These are phyloP conservation scores for Adoxophyes honmai DNA, from an alignment of 1,140 invertebrate genomes.

Conservation along the genomic window DNA sequence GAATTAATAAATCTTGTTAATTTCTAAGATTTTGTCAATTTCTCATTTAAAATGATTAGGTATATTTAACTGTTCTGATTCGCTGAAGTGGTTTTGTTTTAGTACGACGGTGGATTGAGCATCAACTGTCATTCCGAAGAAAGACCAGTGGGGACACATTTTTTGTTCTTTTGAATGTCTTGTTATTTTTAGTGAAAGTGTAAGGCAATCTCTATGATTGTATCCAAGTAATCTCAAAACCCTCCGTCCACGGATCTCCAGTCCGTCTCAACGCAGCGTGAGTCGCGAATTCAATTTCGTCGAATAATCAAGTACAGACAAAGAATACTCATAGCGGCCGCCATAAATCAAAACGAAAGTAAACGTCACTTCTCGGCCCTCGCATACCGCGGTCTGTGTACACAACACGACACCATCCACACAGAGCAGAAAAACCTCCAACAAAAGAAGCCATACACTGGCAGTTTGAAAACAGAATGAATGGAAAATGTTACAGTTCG, in stretches of 20 bases:
- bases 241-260: background rate
- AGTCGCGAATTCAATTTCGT: constrained; percentile 25
- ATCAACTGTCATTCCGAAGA: no score
- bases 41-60: no score
- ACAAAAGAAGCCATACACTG: background rate
- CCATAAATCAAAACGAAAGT: constrained; percentile 43
- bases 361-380: constrained; percentile 38
- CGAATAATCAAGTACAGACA: constrained; percentile 33
- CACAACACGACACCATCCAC: background rate
- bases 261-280: constrained; percentile 8
- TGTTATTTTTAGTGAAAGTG: no score
- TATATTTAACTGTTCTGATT: no score
- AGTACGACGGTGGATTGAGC: no score
- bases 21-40: no score
- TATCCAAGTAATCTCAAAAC: background rate
- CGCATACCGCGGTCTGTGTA: constrained; percentile 22
- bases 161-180: no score
- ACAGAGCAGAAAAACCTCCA: background rate
- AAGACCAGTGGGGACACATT: no score
- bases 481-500: no score
- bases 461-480: background rate
- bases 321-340: constrained; percentile 19
- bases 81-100: no score
- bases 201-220: no score
- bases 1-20: no score